Evolutionary conservation across 2,888 invertebrate species (phyloP).

Genomic region (Amorpha juglandis): DNA sequence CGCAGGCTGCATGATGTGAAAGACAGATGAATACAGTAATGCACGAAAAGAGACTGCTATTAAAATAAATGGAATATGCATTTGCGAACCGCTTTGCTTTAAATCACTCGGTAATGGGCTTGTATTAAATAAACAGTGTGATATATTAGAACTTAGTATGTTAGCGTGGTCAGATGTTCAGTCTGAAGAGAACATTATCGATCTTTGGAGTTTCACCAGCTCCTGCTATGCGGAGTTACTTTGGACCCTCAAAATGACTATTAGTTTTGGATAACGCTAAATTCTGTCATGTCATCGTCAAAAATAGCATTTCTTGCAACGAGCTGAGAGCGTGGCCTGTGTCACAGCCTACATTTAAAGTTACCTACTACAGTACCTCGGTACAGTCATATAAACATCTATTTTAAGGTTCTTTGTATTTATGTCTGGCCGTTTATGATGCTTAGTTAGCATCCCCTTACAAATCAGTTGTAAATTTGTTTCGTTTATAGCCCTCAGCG

Average conservation of each 20-base stretch:
- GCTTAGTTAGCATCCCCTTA: neutral
- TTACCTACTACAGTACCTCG: too few relatives aligned
- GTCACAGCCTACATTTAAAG: neutral
- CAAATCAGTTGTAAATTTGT: neutral
- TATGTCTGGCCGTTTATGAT: neutral
- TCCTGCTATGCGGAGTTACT: too few relatives aligned
- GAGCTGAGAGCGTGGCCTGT: neutral
- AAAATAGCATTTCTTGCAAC: too few relatives aligned
- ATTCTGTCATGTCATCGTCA: too few relatives aligned
- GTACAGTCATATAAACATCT: neutral
- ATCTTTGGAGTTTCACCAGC: too few relatives aligned
- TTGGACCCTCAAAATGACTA: too few relatives aligned
- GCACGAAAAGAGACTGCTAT: slow-evolving; percentile 2
- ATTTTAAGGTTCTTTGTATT: neutral
- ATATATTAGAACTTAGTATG: neutral
- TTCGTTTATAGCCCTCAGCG: too few relatives aligned
- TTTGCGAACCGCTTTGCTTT: neutral
- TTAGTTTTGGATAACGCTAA: too few relatives aligned
- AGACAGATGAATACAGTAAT: neutral
- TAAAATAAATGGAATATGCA: slow-evolving; percentile 15
- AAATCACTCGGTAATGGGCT: neutral
- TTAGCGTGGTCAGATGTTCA: neutral
- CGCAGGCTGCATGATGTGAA: neutral
- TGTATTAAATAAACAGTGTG: neutral
- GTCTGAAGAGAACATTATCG: too few relatives aligned